Percentiles rank a stretch among this genome's conserved stretches.
Evolutionary conservation across 2,113 vertebrate species (phyloP).

Genomic region (Delphinus delphis): DNA sequence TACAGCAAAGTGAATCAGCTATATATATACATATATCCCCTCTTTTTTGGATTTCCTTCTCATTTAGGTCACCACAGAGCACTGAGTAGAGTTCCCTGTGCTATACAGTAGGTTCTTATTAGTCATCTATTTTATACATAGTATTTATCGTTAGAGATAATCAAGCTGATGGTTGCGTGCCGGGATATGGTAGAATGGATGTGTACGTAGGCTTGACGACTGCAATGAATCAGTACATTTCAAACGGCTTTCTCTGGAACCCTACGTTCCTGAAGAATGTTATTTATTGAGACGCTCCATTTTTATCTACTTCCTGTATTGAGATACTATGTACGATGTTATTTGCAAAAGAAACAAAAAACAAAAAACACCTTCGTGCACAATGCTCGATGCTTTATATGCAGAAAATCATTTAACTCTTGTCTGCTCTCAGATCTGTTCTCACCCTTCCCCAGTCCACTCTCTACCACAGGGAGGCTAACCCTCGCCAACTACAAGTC

Average conservation of each 20-base stretch:
- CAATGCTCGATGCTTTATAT: not conserved
- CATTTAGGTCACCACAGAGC: no score
- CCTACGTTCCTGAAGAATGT: not conserved
- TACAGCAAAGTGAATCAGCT: no score
- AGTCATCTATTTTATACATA: no score
- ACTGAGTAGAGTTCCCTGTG: no score
- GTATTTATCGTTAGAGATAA: not conserved
- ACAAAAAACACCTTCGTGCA: not conserved
- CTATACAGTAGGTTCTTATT: no score
- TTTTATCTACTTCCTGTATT: not conserved
- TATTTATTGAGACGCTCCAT: not conserved
- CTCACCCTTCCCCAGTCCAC: not conserved
- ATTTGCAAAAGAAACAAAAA: not conserved
- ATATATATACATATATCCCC: no score
- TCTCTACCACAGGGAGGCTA: not conserved
- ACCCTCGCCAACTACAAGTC: not conserved
- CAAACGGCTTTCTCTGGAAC: not conserved
- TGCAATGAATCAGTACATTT: not conserved
- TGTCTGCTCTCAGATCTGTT: not conserved
- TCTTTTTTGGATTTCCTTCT: no score
- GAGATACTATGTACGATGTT: not conserved
- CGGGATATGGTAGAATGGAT: not conserved
- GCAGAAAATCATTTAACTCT: not conserved
- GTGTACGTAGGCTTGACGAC: not conserved
- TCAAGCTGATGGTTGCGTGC: not conserved